Base-by-base conservation (phyloP, 2,888 invertebrate species). In the Drosophila mettleri region DNA sequence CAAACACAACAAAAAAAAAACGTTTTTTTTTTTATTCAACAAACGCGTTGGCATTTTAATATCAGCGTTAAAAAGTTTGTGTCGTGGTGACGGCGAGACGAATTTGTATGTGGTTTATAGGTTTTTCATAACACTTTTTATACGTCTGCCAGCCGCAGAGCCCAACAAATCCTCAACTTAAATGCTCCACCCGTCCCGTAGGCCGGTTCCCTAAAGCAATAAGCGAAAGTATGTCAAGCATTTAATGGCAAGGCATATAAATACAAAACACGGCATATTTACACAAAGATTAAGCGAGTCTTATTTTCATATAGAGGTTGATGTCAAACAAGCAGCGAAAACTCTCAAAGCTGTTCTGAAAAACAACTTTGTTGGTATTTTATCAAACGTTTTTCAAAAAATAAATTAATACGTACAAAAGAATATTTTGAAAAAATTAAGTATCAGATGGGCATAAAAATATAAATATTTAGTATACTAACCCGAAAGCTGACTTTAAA, bases 51-150 rank as follows among this genome's bases (percentile, higher is more conserved):
- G 86, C 66, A 73, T 84, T 84, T 84, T 78, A 73, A 86, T 86
- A 77, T 69, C 70, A 64, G 54, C 78, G 43, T 60, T 66, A 76
- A 78, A 74, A 78, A 67, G 67, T 80, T 80, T 76, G 66, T 36
- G 20, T 39, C 16, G 20, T 9, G 16, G 43, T 43, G 8, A 5
- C 2, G 1, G 9, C 33, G 24, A 8, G 36, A 16, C n/a, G 12
- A n/a, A 20, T 57, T 18, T 53, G 43, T 54, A 45, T 74, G 58
- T 66, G 65, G 59, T 69, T 83, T 86, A 77, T 77, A 63, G 59
- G 80, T 80, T 86, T 86, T 82, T 82, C 86, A 86, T 80, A 82
- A 86, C 78, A 80, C 67, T 80, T 82, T 74, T 83, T 74, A 79
- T 77, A 48, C 57, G 57, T 57, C 58, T 66, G 63, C 41, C 60